Conservation (phyloP, 2,113 vertebrate genomes). For the Blennius ocellaris region DNA sequence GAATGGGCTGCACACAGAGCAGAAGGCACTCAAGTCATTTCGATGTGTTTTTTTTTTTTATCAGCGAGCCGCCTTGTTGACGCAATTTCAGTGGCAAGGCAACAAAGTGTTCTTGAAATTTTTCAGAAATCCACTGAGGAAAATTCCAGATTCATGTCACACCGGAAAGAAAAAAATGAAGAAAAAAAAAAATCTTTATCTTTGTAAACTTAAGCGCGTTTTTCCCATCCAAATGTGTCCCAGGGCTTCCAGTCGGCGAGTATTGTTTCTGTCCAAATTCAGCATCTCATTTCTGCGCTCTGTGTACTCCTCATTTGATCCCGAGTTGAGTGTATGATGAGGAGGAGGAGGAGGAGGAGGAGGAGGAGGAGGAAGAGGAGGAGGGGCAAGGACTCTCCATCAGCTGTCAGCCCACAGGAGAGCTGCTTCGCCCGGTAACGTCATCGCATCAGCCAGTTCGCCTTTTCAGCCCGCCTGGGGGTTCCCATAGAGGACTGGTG, state of each 20-base stretch:
- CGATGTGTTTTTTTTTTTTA: slow-evolving; percentile 47
- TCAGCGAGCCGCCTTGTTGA: slow-evolving; percentile 40
- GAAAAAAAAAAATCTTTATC: slow-evolving; percentile 20
- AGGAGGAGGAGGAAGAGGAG: slow-evolving; percentile 62
- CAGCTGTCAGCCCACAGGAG: slow-evolving; percentile 77
- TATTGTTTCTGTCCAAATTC: slow-evolving; percentile 48
- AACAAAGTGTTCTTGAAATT: slow-evolving; percentile 16
- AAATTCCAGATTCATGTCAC: slow-evolving; percentile 24
- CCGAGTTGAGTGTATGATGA: slow-evolving; percentile 42
- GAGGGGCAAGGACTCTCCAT: slow-evolving; percentile 75
- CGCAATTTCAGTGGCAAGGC: slow-evolving; percentile 40
- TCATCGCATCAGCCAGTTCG: slow-evolving; percentile 74
- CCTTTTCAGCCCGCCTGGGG: slow-evolving; percentile 64
- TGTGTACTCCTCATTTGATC: slow-evolving; percentile 55
- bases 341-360: slow-evolving; percentile 60
- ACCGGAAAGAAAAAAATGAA: slow-evolving; percentile 16
- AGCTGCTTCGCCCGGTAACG: slow-evolving; percentile 69
- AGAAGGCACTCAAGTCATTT: slow-evolving; percentile 80
- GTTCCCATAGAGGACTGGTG: slow-evolving; percentile 74
- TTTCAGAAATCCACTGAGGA: slow-evolving; percentile 31
- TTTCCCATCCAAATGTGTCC: slow-evolving; percentile 25
- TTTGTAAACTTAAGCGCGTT: slow-evolving; percentile 36
- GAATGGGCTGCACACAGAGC: slow-evolving; percentile 43
- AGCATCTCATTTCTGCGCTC: slow-evolving; percentile 42
- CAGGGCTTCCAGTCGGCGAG: slow-evolving; percentile 40